Conservation (phyloP, 1,140 invertebrate genomes). For the Neomicropteryx cornuta region DNA sequence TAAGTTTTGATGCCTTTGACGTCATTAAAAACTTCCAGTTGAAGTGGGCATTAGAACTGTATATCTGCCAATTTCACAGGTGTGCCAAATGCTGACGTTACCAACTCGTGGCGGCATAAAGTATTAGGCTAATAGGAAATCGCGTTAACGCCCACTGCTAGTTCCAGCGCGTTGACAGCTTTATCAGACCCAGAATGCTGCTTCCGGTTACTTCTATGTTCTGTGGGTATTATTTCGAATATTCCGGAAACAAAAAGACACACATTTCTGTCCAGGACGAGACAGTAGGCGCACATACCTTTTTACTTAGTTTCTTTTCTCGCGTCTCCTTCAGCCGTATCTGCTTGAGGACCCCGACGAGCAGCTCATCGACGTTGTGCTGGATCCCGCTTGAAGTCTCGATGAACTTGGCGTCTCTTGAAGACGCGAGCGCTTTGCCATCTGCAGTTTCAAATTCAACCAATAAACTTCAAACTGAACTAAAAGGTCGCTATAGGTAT, state of each 20-base stretch:
- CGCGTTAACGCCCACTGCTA: no score
- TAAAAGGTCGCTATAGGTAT: background rate
- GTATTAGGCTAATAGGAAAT: no score
- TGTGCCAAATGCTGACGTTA: no score
- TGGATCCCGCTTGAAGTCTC: conserved; percentile 85
- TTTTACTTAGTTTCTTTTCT: conserved; percentile 55
- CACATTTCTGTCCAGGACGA: no score
- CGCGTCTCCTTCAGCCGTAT: conserved; percentile 62
- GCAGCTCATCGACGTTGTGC: conserved; percentile 83
- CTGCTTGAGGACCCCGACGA: conserved; percentile 79
- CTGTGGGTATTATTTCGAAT: no score
- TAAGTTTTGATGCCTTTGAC: no score
- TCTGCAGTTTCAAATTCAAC: conserved; percentile 44
- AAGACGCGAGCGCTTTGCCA: conserved; percentile 72
- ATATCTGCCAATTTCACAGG: no score
- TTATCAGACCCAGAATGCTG: background rate
- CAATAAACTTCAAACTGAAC: background rate
- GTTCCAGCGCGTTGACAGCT: conserved; percentile 26
- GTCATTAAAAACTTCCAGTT: no score
- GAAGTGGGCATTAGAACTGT: no score
- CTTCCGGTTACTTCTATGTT: conserved; percentile 1
- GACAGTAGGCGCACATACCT: no score
- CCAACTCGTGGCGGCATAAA: no score
- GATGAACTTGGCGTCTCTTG: conserved; percentile 85
- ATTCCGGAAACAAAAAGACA: no score